phyloP scores from a whole-genome alignment of 2,888 invertebrate species.

The Timema cristinae region DNA sequence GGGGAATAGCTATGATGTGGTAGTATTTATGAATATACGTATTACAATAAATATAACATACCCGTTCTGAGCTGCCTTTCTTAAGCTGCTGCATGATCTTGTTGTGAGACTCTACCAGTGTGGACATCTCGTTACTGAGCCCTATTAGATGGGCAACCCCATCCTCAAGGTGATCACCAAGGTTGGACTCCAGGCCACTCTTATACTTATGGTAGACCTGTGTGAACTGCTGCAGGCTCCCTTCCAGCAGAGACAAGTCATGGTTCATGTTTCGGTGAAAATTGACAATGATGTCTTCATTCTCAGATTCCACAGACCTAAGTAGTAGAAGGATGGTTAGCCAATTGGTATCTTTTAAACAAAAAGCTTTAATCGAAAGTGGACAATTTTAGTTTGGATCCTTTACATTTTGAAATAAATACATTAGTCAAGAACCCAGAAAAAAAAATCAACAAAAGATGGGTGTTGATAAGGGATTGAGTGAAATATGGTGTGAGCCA shows the following conservation, averaged over 20 bases:
- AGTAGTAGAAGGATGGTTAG: too few species aligned
- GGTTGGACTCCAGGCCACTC: constrained; percentile 19
- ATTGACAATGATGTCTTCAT: constrained; percentile 25
- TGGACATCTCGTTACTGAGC: constrained; percentile 34
- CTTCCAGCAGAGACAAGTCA: constrained; percentile 36
- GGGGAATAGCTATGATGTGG: too few species aligned
- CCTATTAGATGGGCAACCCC: constrained; percentile 32
- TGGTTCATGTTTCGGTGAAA: constrained; percentile 35
- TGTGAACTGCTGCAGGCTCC: constrained; percentile 32
- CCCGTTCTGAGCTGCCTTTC: constrained; percentile 31
- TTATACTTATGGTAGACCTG: constrained; percentile 23
- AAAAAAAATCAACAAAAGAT: too few species aligned
- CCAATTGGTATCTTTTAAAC: too few species aligned
- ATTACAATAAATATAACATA: constrained; percentile 1
- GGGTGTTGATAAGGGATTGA: too few species aligned
- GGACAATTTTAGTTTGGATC: too few species aligned
- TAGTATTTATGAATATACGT: too few species aligned
- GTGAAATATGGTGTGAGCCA: too few species aligned
- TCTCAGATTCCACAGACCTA: constrained; percentile 23
- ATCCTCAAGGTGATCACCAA: constrained; percentile 31
- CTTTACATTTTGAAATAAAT: too few species aligned
- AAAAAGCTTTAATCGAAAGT: too few species aligned
- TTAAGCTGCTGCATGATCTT: constrained; percentile 31
- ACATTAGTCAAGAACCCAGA: too few species aligned
- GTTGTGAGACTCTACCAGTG: constrained; percentile 33